These are phyloP conservation scores for Amniataba percoides DNA, from an alignment of 2,797 vertebrate genomes.

Conservation along the genomic window DNA sequence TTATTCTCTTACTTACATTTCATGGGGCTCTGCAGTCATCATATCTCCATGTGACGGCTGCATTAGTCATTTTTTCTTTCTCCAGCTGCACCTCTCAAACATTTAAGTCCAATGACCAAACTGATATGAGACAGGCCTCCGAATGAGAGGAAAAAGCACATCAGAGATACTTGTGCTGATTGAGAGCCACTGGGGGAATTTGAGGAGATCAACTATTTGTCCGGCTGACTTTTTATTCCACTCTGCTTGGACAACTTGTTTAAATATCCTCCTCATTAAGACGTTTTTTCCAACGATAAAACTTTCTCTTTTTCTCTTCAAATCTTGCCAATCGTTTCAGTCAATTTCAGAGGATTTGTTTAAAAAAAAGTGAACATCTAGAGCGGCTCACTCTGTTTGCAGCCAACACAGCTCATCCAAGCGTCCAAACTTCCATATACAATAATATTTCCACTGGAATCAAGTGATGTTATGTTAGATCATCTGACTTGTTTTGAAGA, in stretches of 20 bases:
- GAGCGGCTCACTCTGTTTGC: not conserved
- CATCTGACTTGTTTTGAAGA: not conserved
- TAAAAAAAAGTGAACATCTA: not conserved
- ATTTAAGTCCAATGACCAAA: constrained; percentile 26
- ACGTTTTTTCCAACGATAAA: not conserved
- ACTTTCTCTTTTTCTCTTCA: not conserved
- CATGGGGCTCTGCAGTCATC: constrained; percentile 12
- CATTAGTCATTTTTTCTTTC: constrained; percentile 29
- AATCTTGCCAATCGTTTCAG: not conserved
- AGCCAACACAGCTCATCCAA: not conserved
- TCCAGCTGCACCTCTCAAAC: constrained; percentile 20
- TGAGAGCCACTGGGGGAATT: constrained; percentile 32
- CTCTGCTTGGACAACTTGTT: not conserved
- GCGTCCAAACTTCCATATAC: not conserved
- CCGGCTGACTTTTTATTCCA: constrained; percentile 2
- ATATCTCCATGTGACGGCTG: not conserved
- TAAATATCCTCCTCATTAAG: not conserved
- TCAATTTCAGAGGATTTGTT: not conserved
- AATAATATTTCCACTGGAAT: not conserved
- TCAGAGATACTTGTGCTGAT: constrained; percentile 32
- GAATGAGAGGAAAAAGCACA: constrained; percentile 7
- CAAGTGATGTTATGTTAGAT: not conserved
- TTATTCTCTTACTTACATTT: not conserved
- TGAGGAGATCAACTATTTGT: constrained; percentile 23
- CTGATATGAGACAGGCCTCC: constrained; percentile 19